Evolutionary conservation across 2,888 invertebrate species (phyloP).

Genomic region (Rambutsinella grinnellia): DNA sequence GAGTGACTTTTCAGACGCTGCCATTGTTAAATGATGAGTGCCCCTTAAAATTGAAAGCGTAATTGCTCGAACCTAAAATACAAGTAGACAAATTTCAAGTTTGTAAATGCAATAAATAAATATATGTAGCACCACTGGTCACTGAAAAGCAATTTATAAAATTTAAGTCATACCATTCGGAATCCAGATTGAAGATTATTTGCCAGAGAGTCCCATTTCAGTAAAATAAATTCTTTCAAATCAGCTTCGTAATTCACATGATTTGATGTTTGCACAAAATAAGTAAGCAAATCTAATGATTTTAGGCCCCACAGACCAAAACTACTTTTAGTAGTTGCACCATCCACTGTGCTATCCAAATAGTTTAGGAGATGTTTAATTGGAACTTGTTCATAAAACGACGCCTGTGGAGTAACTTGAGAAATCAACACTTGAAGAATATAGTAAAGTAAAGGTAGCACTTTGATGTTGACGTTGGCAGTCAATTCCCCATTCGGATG

Average conservation of each 20-base stretch:
- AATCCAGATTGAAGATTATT: constrained; percentile 48
- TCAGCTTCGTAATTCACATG: neutral
- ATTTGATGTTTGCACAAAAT: constrained; percentile 19
- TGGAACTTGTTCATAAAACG: constrained; percentile 7
- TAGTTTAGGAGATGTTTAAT: constrained; percentile 9
- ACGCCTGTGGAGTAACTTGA: neutral
- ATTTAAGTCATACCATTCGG: constrained; percentile 37
- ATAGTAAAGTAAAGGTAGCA: constrained; percentile 12
- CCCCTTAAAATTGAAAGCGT: constrained; percentile 41
- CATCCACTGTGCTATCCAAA: neutral
- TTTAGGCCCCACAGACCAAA: constrained; percentile 51
- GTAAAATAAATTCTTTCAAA: constrained; percentile 11
- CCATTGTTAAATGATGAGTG: neutral
- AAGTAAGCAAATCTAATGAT: constrained; percentile 34
- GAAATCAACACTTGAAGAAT: constrained; percentile 22
- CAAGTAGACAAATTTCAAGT: neutral
- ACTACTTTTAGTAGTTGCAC: constrained; percentile 2
- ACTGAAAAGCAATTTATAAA: neutral
- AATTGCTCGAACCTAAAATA: constrained; percentile 42
- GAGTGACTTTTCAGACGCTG: constrained; percentile 28
- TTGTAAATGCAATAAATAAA: no score
- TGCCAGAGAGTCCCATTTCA: constrained; percentile 16
- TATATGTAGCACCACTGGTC: no score
- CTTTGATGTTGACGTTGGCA: no score
- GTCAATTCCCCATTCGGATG: neutral